phyloP scores from a whole-genome alignment of 2,888 invertebrate genomes.

The Hirtodrosophila cameraria region DNA sequence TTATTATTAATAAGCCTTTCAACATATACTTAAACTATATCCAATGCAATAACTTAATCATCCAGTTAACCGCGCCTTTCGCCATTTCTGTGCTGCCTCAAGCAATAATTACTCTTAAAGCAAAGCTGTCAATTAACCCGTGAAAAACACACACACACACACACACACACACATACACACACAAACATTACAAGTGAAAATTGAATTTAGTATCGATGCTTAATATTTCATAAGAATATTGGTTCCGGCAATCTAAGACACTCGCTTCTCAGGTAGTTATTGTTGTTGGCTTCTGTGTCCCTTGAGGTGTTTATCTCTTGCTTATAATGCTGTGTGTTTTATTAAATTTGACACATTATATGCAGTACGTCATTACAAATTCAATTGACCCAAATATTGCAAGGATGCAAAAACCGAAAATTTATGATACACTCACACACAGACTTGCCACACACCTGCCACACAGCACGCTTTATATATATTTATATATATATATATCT shows the following conservation, averaged over 20 bases:
- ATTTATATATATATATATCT: slow-evolving; percentile 23
- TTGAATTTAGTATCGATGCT: neutral
- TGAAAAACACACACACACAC: neutral
- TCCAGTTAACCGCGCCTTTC: no score
- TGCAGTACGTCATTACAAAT: slow-evolving; percentile 57
- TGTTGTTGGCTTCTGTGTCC: neutral
- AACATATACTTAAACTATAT: no score
- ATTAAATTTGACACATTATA: slow-evolving; percentile 61
- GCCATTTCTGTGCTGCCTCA: no score
- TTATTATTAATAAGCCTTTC: no score
- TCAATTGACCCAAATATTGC: slow-evolving; percentile 72
- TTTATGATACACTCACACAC: slow-evolving; percentile 17
- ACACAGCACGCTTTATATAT: slow-evolving; percentile 11
- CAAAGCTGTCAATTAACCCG: slow-evolving; percentile 17
- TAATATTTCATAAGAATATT: slow-evolving; percentile 27
- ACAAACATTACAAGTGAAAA: no score
- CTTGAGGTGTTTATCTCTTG: slow-evolving; percentile 29
- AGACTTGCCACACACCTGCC: neutral
- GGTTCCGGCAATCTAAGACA: slow-evolving; percentile 13
- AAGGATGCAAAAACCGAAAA: slow-evolving; percentile 36
- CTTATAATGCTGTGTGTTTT: slow-evolving; percentile 43
- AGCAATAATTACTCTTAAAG: neutral
- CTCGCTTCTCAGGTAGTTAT: neutral
- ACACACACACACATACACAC: no score
- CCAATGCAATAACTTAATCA: no score